A percentile compares a stretch with the other conserved stretches of the same genome.
Conservation (phyloP, 2,888 invertebrate genomes). For the Mongoloraphidia duomilia region DNA sequence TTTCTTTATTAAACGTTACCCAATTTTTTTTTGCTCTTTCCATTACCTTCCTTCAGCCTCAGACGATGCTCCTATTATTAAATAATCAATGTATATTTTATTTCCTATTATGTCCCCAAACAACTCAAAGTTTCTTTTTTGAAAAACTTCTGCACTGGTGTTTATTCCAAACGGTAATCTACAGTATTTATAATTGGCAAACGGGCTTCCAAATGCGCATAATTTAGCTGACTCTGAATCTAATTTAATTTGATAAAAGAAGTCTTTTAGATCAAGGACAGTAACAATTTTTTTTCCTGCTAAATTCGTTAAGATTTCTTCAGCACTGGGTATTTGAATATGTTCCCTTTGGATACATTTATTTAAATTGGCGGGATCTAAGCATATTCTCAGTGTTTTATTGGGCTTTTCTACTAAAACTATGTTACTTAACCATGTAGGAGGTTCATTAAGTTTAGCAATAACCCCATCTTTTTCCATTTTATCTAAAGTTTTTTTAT, state of each 20-base stretch:
- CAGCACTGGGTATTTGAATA: constrained; percentile 4
- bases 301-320: constrained; percentile 4
- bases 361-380: no score
- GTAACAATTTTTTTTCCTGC: constrained; percentile 1
- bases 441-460: no score
- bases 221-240: constrained; percentile 2
- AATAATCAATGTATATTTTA: constrained; percentile 4
- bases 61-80: not conserved
- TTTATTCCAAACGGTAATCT: constrained; percentile 5
- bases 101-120: constrained; percentile 1
- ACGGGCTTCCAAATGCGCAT: constrained; percentile 2
- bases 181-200: constrained; percentile 3
- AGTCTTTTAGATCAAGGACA: constrained; percentile 5
- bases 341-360: no score
- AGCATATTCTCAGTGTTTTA: no score
- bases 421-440: no score
- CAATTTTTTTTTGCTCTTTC: no score
- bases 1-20: no score
- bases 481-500: no score
- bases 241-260: constrained; percentile 6
- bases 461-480: no score
- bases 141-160: constrained; percentile 3
- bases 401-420: no score
- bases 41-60: no score
- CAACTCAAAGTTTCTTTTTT: no score